Evolutionary conservation across 2,113 vertebrate species (phyloP).

Genomic region (Callorhinus ursinus): DNA sequence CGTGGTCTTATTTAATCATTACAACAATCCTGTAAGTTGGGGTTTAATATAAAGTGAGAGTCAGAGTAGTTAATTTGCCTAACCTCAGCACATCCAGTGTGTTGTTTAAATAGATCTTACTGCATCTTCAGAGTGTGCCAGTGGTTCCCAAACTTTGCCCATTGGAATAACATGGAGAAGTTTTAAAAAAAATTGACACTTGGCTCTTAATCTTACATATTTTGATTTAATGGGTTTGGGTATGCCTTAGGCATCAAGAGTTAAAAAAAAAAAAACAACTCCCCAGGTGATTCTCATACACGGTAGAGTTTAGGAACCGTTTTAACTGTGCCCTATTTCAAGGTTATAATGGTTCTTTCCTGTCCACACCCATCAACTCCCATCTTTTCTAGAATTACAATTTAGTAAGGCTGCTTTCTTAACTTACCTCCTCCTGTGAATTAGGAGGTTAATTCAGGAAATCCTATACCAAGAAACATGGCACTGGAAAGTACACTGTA

Average conservation of each 20-base stretch:
- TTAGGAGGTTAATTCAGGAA: not conserved
- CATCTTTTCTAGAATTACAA: not conserved
- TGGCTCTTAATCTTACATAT: not conserved
- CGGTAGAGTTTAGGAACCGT: not conserved
- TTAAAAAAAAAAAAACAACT: not conserved
- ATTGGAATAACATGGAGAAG: not conserved
- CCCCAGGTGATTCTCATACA: not conserved
- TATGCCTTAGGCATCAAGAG: not conserved
- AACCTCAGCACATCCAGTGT: not conserved
- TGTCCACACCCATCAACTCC: not conserved
- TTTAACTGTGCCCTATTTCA: constrained; percentile 1
- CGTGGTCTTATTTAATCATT: not conserved
- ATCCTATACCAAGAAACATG: not conserved
- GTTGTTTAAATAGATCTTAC: not conserved
- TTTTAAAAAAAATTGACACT: not conserved
- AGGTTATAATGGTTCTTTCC: not conserved
- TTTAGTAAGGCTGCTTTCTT: not conserved
- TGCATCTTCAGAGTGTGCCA: not conserved
- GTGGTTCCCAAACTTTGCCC: not conserved
- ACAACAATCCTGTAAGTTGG: not conserved
- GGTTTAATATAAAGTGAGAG: not conserved
- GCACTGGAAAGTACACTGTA: not conserved
- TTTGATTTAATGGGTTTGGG: constrained; percentile 38
- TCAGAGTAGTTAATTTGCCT: not conserved
- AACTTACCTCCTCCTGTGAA: not conserved